phyloP scores from a whole-genome alignment of 2,888 invertebrate species.

The Microctonus aethiopoides region DNA sequence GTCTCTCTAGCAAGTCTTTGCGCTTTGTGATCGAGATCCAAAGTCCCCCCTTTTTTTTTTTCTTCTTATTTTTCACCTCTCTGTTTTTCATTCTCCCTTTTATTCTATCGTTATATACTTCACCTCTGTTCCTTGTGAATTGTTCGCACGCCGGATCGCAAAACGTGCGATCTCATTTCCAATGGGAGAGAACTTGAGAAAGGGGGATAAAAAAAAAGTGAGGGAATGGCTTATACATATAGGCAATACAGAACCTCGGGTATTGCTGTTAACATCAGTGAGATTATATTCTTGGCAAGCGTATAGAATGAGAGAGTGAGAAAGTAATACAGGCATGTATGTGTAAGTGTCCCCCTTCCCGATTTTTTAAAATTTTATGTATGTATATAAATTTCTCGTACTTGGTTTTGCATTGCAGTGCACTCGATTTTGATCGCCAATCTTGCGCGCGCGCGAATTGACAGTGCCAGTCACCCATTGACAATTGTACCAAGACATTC shows the following conservation, averaged over 20 bases:
- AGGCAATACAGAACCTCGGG: constrained; percentile 2
- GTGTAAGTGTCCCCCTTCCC: not conserved
- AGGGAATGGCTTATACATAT: not conserved
- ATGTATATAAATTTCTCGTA: not conserved
- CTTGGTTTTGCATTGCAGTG: not conserved
- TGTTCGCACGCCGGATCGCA: constrained; percentile 18
- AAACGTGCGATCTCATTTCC: constrained; percentile 22
- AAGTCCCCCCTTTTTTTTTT: constrained; percentile 3
- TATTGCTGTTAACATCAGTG: not conserved
- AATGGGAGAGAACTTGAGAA: not conserved
- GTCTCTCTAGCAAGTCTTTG: constrained; percentile 19
- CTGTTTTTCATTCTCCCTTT: not conserved
- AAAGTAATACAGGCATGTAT: not conserved
- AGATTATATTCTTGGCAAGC: constrained; percentile 17
- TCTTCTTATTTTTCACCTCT: not conserved
- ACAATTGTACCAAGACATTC: constrained; percentile 37
- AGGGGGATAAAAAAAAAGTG: not conserved
- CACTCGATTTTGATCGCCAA: constrained; percentile 4
- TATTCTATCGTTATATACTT: not conserved
- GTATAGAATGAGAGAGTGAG: not conserved
- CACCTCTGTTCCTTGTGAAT: not conserved
- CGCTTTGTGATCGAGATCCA: constrained; percentile 25
- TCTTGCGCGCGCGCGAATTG: constrained; percentile 10
- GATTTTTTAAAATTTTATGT: constrained; percentile 7
- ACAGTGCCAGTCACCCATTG: constrained; percentile 32